Evolutionary conservation across 2,888 invertebrate species (phyloP), one percentile per base, ranked within the genome.

Genomic region (Crematogaster levior): DNA sequence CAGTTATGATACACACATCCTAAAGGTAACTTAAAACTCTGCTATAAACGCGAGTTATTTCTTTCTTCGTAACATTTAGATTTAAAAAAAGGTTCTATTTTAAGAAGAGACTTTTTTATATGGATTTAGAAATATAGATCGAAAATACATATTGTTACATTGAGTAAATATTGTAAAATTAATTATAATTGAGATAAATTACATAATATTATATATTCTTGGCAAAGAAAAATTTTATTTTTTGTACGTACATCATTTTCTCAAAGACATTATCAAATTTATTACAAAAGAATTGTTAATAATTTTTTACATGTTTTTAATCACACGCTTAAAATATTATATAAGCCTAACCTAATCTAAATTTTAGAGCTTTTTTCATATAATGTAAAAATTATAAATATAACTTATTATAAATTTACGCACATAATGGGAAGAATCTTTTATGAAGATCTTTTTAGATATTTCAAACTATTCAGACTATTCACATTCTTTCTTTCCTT

Each of bases 11-110:
- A 46, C 18, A 46, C 18, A 30, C 24, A 18, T 46, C 18, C 18
- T 21, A 58, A 30, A 43, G 18, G 43, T 56, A 79, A 68, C 30
- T 56, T 43, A 68, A 79, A 68, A 68, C 56, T 77, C 40, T 15
- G 1, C 5, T 40, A 34, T 10, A 40, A 66, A 56, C 9, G 6
- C 9, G 2, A 66, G n/a, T n/a, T 0, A 51, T 46, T 68, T 24
- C 10, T 79, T 43, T 34, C 0, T 24, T 18, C 0, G 12, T n/a
- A 61, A 34, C 3, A 37, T 6, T 56, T 34, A 21, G 6, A 46
- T 9, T 74, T 61, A 7, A 24, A 24, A 51, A 24, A 40, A 51
- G 43, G n/a, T 53, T 53, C 6, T 61, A n/a, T 34, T 37, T 73
- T 60, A 34, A 10, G 1, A 48, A 30, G 2, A 18, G 10, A 27